Evolutionary conservation across 1,140 invertebrate species (phyloP), one percentile per base, ranked within the genome.

Genomic region (Coboldia fuscipes): DNA sequence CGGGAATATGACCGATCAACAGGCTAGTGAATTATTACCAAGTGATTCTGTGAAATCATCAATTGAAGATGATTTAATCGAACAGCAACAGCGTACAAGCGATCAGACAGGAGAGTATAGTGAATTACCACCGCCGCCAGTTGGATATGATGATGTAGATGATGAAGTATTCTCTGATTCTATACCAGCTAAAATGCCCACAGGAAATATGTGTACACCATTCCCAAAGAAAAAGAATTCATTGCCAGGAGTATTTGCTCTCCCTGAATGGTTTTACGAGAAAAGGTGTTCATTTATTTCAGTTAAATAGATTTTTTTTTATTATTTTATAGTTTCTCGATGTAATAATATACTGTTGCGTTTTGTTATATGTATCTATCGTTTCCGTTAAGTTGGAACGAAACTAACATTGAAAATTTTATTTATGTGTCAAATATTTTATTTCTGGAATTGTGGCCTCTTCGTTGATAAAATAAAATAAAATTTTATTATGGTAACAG

Each of bases 81-180:
- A 51, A 54, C 14, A 10, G 14, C 27, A 29, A 13, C n/a, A 13
- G 14, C 6, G 14, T 42, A 49, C 46, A 22, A 50, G 47, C 35
- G 47, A 42, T 23, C 40, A 44, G 13, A 46, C 50, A n/a, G 52
- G n/a, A n/a, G n/a, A n/a, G n/a, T n/a, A 55, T 35, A 48, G 51
- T 16, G 54, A 54, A 38, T 46, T 51, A 39, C 41, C 50, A 29
- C 44, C 54, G 12, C 45, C 44, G 12, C 33, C 45, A 22, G 36
- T 40, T 9, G 24, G 41, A 30, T 35, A 42, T 5, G 37, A 42
- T 35, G 57, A 61, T 27, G n/a, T n/a, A n/a, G n/a, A n/a, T n/a
- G 57, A 61, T 42, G 58, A 61, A 28, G 58, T 60, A 12, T 61
- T 61, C 41, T 51, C 50, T 23, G 58, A 58, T 36, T 53, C 48